Conservation (phyloP, 2,888 invertebrate species). For the Saturnia japonica region DNA sequence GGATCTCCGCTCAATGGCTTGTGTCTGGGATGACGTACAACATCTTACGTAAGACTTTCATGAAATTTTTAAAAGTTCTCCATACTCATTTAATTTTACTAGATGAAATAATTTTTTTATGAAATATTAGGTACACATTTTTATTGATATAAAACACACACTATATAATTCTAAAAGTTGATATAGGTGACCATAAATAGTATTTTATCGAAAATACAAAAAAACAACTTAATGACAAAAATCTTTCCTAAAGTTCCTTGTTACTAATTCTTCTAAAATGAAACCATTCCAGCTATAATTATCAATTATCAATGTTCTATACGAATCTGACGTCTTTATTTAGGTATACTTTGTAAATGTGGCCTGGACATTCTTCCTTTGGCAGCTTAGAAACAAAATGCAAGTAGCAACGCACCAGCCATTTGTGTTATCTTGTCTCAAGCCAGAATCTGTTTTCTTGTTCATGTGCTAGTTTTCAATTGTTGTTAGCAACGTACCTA, state of each 20-base stretch:
- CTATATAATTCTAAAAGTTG: not conserved
- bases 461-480: too few species aligned
- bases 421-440: too few species aligned
- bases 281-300: not conserved
- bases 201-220: not conserved
- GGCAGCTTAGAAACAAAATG: too few species aligned
- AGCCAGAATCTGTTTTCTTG: too few species aligned
- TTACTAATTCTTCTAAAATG: not conserved
- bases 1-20: slow-evolving; percentile 82
- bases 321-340: too few species aligned
- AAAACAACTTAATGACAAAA: not conserved
- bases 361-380: too few species aligned
- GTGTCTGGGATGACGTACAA: slow-evolving; percentile 84
- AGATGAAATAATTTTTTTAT: not conserved
- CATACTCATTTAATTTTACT: not conserved
- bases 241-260: not conserved
- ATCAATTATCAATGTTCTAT: not conserved
- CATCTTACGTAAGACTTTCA: slow-evolving; percentile 74
- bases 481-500: too few species aligned
- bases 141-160: not conserved
- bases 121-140: not conserved
- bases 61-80: not conserved
- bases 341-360: too few species aligned
- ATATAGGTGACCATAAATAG: not conserved
- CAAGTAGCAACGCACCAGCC: too few species aligned